Evolutionary conservation across 1,140 invertebrate genomes (phyloP), one percentile per base, ranked within the genome.

Genomic region (Daktulosphaira vitifoliae): DNA sequence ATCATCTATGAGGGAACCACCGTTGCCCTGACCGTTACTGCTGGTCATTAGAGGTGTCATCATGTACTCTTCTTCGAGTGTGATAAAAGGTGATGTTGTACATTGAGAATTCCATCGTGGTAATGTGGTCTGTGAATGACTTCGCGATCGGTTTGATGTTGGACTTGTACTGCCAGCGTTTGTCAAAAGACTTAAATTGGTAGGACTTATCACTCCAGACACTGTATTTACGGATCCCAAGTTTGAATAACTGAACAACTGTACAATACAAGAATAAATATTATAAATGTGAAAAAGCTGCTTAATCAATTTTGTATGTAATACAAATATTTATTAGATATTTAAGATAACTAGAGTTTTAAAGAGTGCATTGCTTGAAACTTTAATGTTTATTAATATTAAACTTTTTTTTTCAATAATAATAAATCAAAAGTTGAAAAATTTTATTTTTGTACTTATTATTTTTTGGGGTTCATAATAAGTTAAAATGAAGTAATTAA

Each of bases 1-100:
- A 65, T 72, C 72, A 67, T 72, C 72, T 37, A 72, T 72, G 5
- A 72, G 67, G 25, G 69, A 56, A 20, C 20, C 52, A n/a, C n/a
- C 23, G 25, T 37, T 44, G 7, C 20, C 46, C 20, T 68, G 65
- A 37, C 67, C 59, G 48, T 53, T 68, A 22, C 70, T 70, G 13
- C 70, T 75, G 69, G 83, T 76, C 65, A 82, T 78, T 69, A 89
- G 80, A 71, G 88, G 85, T 46, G 87, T 84, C 78, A 87, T 85
- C 83, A 94, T 89, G 76, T 96, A 95, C 76, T 96, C 92, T 72
- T 96, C 92, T 72, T 96, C 92, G 65, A 94, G 75, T 39, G 85
- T 87, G 70, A 93, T 87, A 74, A 94, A 90, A 16, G 88, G 86
- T 11, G 65, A 66, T 4, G 67, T 51, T n/a, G 69, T 42, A 13